A percentile compares a stretch with the other conserved stretches of the same genome.
Evolutionary conservation across 2,797 vertebrate genomes (phyloP).

Genomic region (Peromyscus aztecus): DNA sequence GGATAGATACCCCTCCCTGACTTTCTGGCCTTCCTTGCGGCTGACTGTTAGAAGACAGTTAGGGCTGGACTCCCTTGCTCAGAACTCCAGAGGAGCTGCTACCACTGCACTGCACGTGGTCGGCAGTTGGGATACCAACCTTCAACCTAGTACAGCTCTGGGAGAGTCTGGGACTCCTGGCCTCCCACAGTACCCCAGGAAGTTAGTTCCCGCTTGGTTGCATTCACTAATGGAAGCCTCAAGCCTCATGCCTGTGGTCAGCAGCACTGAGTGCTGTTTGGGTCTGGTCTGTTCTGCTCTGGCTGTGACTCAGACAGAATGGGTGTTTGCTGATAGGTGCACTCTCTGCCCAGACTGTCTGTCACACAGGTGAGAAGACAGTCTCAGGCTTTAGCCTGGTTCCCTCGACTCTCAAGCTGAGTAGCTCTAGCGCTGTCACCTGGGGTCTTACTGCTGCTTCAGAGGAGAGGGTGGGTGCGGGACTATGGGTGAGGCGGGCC

Average conservation of each 20-base stretch:
- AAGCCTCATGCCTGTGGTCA: not conserved
- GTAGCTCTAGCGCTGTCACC: not conserved
- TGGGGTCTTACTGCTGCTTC: not conserved
- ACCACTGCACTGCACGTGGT: fast-evolving
- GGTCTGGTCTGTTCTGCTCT: not conserved
- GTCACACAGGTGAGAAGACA: not conserved
- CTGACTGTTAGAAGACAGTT: not conserved
- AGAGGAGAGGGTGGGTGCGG: not conserved
- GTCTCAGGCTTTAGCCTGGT: not conserved
- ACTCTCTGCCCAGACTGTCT: not conserved
- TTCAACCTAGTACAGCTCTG: not conserved
- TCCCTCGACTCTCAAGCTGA: not conserved
- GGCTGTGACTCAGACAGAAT: too few relatives aligned
- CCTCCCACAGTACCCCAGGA: not conserved
- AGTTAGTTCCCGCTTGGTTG: not conserved
- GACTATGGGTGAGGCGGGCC: not conserved
- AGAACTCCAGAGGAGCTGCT: not conserved
- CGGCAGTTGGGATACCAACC: not conserved
- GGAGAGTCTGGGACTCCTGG: not conserved
- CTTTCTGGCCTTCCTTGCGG: not conserved
- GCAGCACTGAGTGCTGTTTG: not conserved
- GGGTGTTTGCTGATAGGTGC: not conserved
- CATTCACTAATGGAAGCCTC: not conserved
- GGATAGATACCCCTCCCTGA: not conserved
- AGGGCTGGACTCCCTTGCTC: not conserved